A percentile compares a stretch with the other conserved stretches of the same genome.
Conservation (phyloP, 2,888 invertebrate genomes). For the Bellardia bayeri region DNA sequence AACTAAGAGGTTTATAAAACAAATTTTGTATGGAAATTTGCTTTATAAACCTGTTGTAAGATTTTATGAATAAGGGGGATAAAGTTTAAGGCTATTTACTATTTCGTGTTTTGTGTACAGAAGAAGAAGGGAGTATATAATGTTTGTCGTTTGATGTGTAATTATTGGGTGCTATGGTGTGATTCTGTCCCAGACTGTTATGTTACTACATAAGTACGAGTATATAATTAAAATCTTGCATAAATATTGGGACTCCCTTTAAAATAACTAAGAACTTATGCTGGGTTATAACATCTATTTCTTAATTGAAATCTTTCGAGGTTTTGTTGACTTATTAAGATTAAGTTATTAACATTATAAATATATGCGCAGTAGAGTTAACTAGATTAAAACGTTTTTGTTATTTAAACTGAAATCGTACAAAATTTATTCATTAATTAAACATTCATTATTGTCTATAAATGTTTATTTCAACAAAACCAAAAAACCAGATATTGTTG, state of each 20-base stretch:
- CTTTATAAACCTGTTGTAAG: too few species aligned
- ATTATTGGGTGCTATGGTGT: too few species aligned
- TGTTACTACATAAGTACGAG: too few species aligned
- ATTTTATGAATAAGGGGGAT: too few species aligned
- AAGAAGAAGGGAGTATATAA: neutral
- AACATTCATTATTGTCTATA: neutral
- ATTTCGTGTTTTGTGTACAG: neutral
- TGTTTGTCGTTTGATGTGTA: neutral
- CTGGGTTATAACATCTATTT: too few species aligned
- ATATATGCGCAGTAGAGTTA: neutral
- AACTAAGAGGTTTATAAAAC: too few species aligned
- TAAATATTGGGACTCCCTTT: too few species aligned
- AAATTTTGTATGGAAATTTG: too few species aligned
- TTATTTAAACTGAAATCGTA: neutral
- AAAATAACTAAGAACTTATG: too few species aligned
- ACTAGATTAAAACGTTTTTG: neutral
- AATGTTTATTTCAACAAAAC: neutral
- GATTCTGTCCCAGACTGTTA: too few species aligned
- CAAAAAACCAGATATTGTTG: neutral
- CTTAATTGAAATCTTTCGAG: neutral
- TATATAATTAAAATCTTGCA: too few species aligned
- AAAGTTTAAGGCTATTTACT: slow-evolving; percentile 38
- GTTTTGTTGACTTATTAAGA: neutral
- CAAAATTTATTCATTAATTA: neutral
- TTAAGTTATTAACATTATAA: neutral